Conservation (phyloP, 2,113 vertebrate species). For the Drymodes brunneopygia region DNA sequence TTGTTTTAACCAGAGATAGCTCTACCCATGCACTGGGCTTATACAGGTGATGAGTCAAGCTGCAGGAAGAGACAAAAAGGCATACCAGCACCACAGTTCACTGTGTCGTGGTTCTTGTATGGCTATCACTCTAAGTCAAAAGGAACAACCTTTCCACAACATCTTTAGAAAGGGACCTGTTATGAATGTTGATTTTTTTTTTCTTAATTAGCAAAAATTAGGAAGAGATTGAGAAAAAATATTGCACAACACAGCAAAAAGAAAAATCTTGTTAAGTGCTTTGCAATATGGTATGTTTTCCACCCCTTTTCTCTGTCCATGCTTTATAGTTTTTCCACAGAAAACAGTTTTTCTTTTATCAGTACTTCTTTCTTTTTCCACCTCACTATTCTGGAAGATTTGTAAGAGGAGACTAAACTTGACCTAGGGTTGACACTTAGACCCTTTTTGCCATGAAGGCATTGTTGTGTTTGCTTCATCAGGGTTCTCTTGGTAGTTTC, state of each 20-base stretch:
- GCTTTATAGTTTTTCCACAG: background rate
- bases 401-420: background rate
- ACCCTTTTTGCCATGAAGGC: fast-evolving
- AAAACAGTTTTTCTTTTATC: background rate
- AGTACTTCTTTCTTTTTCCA: background rate
- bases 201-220: background rate
- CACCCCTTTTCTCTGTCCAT: background rate
- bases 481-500: background rate
- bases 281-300: background rate
- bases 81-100: background rate
- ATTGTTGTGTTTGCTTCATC: background rate
- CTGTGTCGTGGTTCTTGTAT: background rate
- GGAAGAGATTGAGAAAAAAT: fast-evolving
- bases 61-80: background rate
- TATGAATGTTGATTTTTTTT: fast-evolving
- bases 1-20: background rate
- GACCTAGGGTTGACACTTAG: background rate
- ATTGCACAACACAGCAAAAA: background rate
- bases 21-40: background rate
- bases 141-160: background rate
- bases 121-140: background rate
- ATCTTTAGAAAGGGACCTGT: background rate
- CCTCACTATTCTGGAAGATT: background rate
- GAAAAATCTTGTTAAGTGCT: background rate
- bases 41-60: background rate